Percentiles rank a stretch among this genome's conserved stretches.
These are phyloP conservation scores for Geopemphigus sp. DNA, from an alignment of 1,140 invertebrate genomes.

Conservation along the genomic window DNA sequence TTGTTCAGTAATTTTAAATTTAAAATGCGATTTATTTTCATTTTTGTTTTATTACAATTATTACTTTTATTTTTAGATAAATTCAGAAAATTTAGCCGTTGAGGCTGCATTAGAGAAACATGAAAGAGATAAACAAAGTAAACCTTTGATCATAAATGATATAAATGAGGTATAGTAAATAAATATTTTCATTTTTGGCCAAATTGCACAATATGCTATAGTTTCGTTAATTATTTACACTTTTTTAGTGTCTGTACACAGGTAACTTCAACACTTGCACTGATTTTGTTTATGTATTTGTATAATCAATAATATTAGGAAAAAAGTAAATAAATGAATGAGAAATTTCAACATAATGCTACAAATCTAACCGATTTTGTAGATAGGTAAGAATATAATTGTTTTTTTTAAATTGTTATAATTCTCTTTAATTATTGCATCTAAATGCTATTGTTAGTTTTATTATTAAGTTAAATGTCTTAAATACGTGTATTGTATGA, in stretches of 20 bases:
- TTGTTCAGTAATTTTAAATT: too few relatives aligned
- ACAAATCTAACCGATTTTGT: conserved; percentile 15
- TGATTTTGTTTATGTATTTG: not conserved
- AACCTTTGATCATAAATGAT: conserved; percentile 49
- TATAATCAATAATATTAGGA: not conserved
- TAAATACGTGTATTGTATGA: conserved; percentile 32
- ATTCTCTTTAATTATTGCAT: conserved; percentile 15
- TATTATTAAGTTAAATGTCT: conserved; percentile 23
- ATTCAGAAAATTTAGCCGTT: conserved; percentile 53
- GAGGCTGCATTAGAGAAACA: conserved; percentile 53
- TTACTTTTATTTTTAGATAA: conserved; percentile 46
- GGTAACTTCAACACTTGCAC: conserved; percentile 16
- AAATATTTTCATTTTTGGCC: not conserved
- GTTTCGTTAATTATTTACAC: not conserved
- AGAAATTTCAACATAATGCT: not conserved
- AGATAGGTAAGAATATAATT: not conserved
- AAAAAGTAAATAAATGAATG: not conserved
- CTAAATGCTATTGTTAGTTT: conserved; percentile 36
- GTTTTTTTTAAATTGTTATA: not conserved
- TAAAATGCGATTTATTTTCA: too few relatives aligned
- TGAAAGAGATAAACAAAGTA: conserved; percentile 51
- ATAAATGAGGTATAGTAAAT: not conserved
- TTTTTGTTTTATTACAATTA: too few relatives aligned
- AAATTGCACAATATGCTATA: not conserved
- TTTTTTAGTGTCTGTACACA: not conserved